A percentile compares a stretch with the other conserved stretches of the same genome.
These are phyloP conservation scores for Lasioglossum morio DNA, from an alignment of 2,888 invertebrate genomes.

Conservation along the genomic window DNA sequence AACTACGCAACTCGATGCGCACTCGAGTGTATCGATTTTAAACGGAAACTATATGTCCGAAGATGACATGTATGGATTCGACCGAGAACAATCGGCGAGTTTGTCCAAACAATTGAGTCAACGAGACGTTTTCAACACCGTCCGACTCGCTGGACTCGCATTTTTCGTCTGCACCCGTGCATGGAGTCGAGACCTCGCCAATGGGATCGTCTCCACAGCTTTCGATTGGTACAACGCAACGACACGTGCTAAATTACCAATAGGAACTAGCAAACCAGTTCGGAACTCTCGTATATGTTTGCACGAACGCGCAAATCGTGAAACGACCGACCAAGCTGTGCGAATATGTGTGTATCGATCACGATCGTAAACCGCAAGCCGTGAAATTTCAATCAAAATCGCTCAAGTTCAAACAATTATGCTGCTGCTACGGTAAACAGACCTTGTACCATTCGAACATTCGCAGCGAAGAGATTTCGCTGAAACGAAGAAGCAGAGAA, in stretches of 20 bases:
- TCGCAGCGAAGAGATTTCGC: not conserved
- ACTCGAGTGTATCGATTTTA: not conserved
- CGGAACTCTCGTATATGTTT: not conserved
- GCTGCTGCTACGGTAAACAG: not conserved
- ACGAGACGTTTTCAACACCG: no score
- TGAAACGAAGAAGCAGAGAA: not conserved
- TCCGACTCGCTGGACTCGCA: no score
- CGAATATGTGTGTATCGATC: not conserved
- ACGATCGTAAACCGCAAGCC: not conserved
- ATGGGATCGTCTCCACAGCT: not conserved
- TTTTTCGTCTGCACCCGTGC: not conserved
- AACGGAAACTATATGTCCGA: not conserved
- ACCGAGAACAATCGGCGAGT: not conserved
- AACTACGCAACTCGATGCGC: slow-evolving; percentile 10
- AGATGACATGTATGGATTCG: not conserved
- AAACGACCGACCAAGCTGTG: not conserved
- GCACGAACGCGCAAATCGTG: not conserved
- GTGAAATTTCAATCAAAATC: not conserved
- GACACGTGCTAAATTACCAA: not conserved
- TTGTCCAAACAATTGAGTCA: not conserved
- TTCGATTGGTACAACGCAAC: not conserved
- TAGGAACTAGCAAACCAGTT: not conserved
- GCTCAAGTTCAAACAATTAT: not conserved
- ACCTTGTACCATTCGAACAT: not conserved
- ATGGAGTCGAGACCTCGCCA: not conserved